Conservation (phyloP, 1,140 invertebrate species). For the Atta cephalotes region DNA sequence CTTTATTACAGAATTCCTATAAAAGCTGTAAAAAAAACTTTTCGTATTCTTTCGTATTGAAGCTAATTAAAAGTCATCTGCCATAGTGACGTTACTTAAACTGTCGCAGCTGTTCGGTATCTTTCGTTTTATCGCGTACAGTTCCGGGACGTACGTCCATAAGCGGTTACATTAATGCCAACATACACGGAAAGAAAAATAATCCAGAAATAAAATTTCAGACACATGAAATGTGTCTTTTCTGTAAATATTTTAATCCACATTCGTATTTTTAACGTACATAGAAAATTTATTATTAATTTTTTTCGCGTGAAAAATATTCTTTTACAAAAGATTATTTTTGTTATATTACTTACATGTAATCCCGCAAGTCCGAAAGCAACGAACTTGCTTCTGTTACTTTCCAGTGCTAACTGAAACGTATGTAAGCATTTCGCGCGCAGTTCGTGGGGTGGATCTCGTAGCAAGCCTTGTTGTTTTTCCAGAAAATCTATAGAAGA, state of each 20-base stretch:
- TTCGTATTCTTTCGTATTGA: neutral
- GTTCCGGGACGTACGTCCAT: constrained; percentile 63
- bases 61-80: constrained; percentile 17
- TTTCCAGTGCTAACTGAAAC: constrained; percentile 94
- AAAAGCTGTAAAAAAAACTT: neutral
- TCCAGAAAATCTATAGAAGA: constrained; percentile 91
- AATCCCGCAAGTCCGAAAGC: constrained; percentile 93
- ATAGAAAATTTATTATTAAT: neutral
- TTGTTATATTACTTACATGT: constrained; percentile 88
- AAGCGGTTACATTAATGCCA: constrained; percentile 34
- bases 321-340: neutral
- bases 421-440: constrained; percentile 93
- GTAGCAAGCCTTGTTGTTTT: constrained; percentile 91
- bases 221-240: neutral
- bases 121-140: constrained; percentile 64
- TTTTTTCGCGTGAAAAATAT: neutral
- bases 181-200: neutral
- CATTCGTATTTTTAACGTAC: neutral
- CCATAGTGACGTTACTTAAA: neutral
- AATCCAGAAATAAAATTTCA: neutral
- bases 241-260: neutral
- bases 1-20: neutral
- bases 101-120: constrained; percentile 65
- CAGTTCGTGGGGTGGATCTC: constrained; percentile 93
- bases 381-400: constrained; percentile 93